A percentile compares a stretch with the other conserved stretches of the same genome.
Conservation (phyloP, 2,888 invertebrate species). For the Nomada ferruginata region DNA sequence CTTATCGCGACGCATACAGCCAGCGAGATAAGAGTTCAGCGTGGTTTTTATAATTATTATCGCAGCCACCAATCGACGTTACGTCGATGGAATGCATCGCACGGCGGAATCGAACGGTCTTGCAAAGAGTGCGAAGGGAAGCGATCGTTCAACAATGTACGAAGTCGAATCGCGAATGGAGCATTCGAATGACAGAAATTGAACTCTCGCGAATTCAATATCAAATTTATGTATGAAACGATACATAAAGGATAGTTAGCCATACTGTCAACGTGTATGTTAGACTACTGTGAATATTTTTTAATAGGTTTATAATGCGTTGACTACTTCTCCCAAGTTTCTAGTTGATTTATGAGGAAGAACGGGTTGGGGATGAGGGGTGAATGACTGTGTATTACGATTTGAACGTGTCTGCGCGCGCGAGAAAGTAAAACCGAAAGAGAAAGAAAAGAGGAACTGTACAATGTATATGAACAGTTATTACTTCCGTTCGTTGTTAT, state of each 20-base stretch:
- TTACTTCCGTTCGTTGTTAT: conserved; percentile 71
- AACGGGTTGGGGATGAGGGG: conserved; percentile 3
- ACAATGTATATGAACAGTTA: conserved; percentile 63
- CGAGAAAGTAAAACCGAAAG: conserved; percentile 26
- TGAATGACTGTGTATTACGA: conserved; percentile 42
- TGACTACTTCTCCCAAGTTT: conserved; percentile 74
- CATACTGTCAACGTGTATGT: conserved; percentile 79
- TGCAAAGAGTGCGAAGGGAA: not conserved
- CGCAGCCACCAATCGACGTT: conserved; percentile 1
- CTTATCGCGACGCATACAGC: conserved; percentile 48
- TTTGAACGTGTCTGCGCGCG: conserved; percentile 48
- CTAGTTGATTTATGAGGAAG: conserved; percentile 70
- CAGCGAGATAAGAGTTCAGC: conserved; percentile 15
- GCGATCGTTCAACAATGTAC: conserved; percentile 1
- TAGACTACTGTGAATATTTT: conserved; percentile 83
- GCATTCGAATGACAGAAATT: conserved; percentile 5
- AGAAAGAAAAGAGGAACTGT: conserved; percentile 57
- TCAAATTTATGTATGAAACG: conserved; percentile 67
- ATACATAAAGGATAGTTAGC: conserved; percentile 72
- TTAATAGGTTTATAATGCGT: conserved; percentile 82
- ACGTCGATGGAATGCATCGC: not conserved
- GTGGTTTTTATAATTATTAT: conserved; percentile 38
- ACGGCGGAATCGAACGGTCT: not conserved
- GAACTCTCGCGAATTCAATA: conserved; percentile 66
- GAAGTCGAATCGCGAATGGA: not conserved